phyloP scores from a whole-genome alignment of 2,797 vertebrate species.

The Varecia variegata region DNA sequence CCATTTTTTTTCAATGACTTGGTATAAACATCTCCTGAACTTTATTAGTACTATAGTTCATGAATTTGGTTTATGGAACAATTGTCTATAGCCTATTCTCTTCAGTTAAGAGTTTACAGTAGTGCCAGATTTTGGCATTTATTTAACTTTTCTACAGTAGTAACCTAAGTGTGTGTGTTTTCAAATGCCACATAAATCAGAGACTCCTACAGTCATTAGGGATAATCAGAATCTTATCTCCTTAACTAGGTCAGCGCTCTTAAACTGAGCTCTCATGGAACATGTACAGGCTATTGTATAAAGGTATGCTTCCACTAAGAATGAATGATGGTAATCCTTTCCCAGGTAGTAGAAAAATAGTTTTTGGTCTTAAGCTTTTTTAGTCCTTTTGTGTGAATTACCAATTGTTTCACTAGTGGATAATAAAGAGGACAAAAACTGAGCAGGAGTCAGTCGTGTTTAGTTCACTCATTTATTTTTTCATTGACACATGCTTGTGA shows the following conservation, averaged over 20 bases:
- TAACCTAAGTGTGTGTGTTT: not conserved
- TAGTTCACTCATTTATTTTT: not conserved
- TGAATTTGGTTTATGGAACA: not conserved
- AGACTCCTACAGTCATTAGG: not conserved
- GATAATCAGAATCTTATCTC: not conserved
- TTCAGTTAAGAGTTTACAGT: not conserved
- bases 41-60: not conserved
- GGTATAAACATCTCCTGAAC: not conserved
- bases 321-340: not conserved
- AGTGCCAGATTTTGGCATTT: not conserved
- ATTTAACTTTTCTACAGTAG: constrained; percentile 19
- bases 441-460: not conserved
- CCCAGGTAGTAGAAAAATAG: not conserved
- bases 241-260: not conserved
- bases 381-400: not conserved
- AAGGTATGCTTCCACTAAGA: not conserved
- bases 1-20: not conserved
- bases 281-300: not conserved
- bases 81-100: not conserved
- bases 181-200: not conserved
- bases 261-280: not conserved
- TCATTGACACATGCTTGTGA: not conserved
- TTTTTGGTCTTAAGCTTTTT: not conserved
- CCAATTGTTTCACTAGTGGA: not conserved
- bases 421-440: not conserved